Evolutionary conservation across 2,113 vertebrate species (phyloP), one percentile per base, ranked within the genome.

Genomic region (Camelus bactrianus): DNA sequence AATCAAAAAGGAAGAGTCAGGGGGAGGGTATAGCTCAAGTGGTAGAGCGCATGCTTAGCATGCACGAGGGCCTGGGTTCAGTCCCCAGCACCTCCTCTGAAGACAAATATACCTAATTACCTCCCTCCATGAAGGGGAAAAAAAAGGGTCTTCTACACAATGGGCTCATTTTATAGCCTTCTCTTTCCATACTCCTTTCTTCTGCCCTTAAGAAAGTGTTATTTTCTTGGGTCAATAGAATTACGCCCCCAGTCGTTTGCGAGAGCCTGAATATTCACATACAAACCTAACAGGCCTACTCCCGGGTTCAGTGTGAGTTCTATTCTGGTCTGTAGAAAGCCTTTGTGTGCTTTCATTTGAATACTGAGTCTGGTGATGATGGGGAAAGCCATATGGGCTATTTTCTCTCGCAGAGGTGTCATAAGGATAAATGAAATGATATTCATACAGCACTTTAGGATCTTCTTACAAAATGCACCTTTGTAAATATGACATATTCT

Each of bases 391-490:
- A 42, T 64, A 16, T 52, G 54, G 28, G 52, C 56, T 70, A 58
- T 65, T 93, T 72, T 83, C 42, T 32, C 35, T 87, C 85, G 46
- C 60, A 88, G 84, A 81, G 48, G 35, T 83, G 30, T 97, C 81
- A 97, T 80, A 93, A 97, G 69, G 94, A 97, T 97, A 97, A 97
- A 97, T 97, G 94, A 97, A 97, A 96, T 93, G 92, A 96, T 95
- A 88, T 87, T 97, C 97, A 95, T 52, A 48, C 38, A 77, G 95
- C 91, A 97, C 97, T 96, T 96, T 81, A 95, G 56, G 73, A 81
- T 94, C 85, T 91, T 97, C 91, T 94, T 92, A 83, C 76, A 81
- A 97, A 93, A 97, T 60, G 86, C 58, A 97, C 86, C 97, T 96
- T 95, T 96, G 95, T 97, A 97, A 97, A 96, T 94, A 87, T 65